Conservation (phyloP, 2,797 vertebrate genomes). For the Coluber constrictor region DNA sequence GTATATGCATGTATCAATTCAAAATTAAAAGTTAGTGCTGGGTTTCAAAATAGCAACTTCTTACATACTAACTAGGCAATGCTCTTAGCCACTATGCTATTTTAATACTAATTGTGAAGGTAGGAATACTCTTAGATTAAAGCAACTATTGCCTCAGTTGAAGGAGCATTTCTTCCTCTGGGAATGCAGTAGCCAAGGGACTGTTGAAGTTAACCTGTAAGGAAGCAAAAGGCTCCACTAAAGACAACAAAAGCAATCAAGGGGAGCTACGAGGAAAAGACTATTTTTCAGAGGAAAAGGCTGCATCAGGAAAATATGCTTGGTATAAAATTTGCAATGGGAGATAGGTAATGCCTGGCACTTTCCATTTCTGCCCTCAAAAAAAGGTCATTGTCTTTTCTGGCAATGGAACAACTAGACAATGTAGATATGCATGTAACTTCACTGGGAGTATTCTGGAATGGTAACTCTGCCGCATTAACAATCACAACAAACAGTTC, state of each 20-base stretch:
- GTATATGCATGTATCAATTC: not conserved
- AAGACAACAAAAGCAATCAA: not conserved
- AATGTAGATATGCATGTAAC: not conserved
- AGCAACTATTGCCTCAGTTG: not conserved
- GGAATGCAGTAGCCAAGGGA: not conserved
- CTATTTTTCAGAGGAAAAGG: not conserved
- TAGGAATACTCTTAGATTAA: not conserved
- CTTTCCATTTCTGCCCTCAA: not conserved
- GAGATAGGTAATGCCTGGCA: not conserved
- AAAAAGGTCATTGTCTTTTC: not conserved
- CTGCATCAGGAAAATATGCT: not conserved
- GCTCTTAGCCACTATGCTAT: not conserved
- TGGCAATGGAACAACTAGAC: not conserved
- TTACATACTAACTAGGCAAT: not conserved
- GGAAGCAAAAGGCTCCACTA: not conserved
- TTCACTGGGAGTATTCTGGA: not conserved
- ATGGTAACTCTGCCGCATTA: not conserved
- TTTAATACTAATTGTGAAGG: not conserved
- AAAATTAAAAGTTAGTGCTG: not conserved
- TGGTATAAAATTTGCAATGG: not conserved
- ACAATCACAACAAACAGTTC: not conserved
- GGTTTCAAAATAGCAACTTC: not conserved
- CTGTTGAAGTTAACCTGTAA: not conserved
- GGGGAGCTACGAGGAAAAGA: not conserved
- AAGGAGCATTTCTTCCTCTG: not conserved